Conservation (phyloP, 2,888 invertebrate genomes). For the Drosophila stalkeri region DNA sequence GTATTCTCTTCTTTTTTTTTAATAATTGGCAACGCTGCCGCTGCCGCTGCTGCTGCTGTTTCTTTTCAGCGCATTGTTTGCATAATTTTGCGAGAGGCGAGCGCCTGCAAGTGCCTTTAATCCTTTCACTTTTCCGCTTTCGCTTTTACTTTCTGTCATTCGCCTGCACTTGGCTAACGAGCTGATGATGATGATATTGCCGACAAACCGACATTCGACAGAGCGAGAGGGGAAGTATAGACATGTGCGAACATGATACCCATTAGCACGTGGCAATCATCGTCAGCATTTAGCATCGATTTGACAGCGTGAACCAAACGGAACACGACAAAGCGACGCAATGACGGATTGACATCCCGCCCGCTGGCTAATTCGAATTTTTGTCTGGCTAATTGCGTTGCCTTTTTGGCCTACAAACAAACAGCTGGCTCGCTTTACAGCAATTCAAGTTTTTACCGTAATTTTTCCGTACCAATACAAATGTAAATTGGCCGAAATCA, state of each 20-base stretch:
- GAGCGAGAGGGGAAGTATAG: background rate
- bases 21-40: conserved; percentile 50
- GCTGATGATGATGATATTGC: background rate
- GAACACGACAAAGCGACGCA: background rate
- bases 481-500: conserved; percentile 29
- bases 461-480: conserved; percentile 34
- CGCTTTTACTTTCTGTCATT: conserved; percentile 29
- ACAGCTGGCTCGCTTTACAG: conserved; percentile 55
- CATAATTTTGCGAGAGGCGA: conserved; percentile 40
- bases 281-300: conserved; percentile 39
- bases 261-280: conserved; percentile 52
- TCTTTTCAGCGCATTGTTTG: conserved; percentile 39
- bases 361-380: conserved; percentile 14
- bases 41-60: conserved; percentile 11
- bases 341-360: background rate
- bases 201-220: conserved; percentile 19
- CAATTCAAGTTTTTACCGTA: conserved; percentile 28
- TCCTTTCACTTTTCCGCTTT: conserved; percentile 36
- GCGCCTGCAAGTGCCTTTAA: conserved; percentile 25
- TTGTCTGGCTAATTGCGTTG: conserved; percentile 26
- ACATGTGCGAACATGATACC: conserved; percentile 25
- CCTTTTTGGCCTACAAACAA: conserved; percentile 16
- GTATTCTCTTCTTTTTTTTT: conserved; percentile 12
- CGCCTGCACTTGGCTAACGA: conserved; percentile 19
- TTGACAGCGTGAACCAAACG: conserved; percentile 16